Evolutionary conservation across 2,888 invertebrate species (phyloP), one percentile per base, ranked within the genome.

Genomic region (Cyclophora punctaria): DNA sequence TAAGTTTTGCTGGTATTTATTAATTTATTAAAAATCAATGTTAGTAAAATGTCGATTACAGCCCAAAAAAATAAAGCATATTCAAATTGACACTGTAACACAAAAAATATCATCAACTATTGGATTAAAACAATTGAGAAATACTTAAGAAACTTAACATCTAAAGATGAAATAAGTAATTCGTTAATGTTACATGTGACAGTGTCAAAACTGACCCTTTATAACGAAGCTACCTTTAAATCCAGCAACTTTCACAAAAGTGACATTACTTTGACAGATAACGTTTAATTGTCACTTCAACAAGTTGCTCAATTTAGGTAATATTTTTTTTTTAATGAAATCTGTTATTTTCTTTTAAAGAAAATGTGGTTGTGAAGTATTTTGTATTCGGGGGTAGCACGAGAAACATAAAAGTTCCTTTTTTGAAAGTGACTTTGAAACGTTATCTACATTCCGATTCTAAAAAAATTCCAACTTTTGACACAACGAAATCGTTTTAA

Each of bases 291-390:
- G 83, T 86, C 84, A 84, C 84, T 76, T 79, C 59, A 58, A 62
- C 58, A 71, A 75, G 62, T 81, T 86, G 86, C 86, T 87, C 86
- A 87, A 87, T 76, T 78, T 79, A 83, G 77, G 73, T 69, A 62
- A 20, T 66, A 62, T 74, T 74, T 48, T 66, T 77, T 74, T 75
- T 64, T 53, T 66, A 65, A 69, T 71, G 69, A 63, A 59, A 51
- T 58, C 52, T 60, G 61, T 61, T 65, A 63, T 48, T 62, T 73
- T 69, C 58, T 69, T 71, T 74, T 61, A 51, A 64, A 48, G 61
- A 66, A 74, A 78, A 71, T 62, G 83, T 75, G 85, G 87, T 87
- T 87, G 87, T 87, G 87, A 86, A 62, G 75, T 81, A 34, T 44
- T 42, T 44, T 80, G 81, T 75, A 66, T 63, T 20, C 68, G 67